Percentiles rank a stretch among this genome's conserved stretches.
Conservation (phyloP, 2,888 invertebrate species). For the Eulithis prunata region DNA sequence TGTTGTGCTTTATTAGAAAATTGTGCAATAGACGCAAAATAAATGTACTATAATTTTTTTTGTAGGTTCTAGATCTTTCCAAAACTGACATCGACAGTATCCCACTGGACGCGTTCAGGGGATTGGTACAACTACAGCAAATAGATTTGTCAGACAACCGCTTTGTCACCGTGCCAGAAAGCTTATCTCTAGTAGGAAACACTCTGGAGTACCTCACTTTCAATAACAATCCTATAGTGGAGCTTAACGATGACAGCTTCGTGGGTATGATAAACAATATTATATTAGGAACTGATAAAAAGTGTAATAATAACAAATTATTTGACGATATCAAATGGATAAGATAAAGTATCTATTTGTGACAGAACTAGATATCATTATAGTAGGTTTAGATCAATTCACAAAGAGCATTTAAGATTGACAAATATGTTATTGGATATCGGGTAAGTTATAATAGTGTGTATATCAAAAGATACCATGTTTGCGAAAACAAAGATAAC, state of each 20-base stretch:
- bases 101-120: conserved; percentile 80
- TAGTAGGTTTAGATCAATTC: conserved; percentile 1
- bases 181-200: conserved; percentile 79
- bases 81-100: conserved; percentile 84
- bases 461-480: neutral
- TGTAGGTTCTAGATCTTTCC: conserved; percentile 83
- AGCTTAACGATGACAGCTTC: conserved; percentile 85
- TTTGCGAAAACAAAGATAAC: conserved; percentile 18
- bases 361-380: neutral
- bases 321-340: conserved; percentile 1
- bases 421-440: conserved; percentile 3
- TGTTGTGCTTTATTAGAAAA: neutral
- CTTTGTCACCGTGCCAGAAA: conserved; percentile 84
- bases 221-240: conserved; percentile 85
- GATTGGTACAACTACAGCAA: conserved; percentile 77
- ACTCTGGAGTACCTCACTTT: conserved; percentile 84
- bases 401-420: neutral
- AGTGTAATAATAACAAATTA: neutral
- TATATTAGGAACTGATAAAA: conserved; percentile 10
- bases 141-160: conserved; percentile 86
- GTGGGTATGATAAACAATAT: conserved; percentile 68
- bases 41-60: conserved; percentile 29
- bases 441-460: conserved; percentile 2
- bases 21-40: neutral
- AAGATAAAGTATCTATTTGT: neutral